Percentiles rank a stretch among this genome's conserved stretches.
Evolutionary conservation across 2,888 invertebrate species (phyloP).

Genomic region (Poecilobothrus nobilitatus): DNA sequence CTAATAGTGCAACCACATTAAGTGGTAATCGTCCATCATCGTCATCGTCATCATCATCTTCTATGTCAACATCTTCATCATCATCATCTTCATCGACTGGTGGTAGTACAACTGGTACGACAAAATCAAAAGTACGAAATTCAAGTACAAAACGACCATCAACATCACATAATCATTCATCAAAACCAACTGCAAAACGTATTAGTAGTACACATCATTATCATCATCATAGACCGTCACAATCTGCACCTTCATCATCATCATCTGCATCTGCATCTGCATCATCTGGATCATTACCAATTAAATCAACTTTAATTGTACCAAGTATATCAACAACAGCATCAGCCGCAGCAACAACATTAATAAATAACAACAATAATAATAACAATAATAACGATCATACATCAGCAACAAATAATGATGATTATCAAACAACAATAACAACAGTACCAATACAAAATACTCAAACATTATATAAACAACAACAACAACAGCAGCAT

Average conservation of each 20-base stretch:
- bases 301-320: not conserved
- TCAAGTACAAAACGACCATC: constrained; percentile 19
- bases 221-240: not conserved
- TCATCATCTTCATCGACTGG: constrained; percentile 27
- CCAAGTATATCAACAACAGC: not conserved
- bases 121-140: constrained; percentile 3
- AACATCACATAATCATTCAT: constrained; percentile 31
- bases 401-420: constrained; percentile 24
- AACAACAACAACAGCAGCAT: constrained; percentile 22
- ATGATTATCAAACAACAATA: constrained; percentile 21
- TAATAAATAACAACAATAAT: not conserved
- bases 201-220: not conserved
- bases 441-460: constrained; percentile 22
- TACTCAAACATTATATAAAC: constrained; percentile 15
- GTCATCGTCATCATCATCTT: constrained; percentile 21
- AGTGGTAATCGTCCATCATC: constrained; percentile 24
- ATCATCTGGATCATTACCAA: not conserved
- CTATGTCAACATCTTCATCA: constrained; percentile 27
- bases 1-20: constrained; percentile 20
- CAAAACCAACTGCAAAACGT: constrained; percentile 21
- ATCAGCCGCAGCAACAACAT: not conserved
- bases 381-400: constrained; percentile 11
- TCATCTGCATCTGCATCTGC: not conserved
- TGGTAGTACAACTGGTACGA: not conserved
- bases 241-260: not conserved